phyloP scores from a whole-genome alignment of 2,797 vertebrate species.

The Coendou prehensilis region DNA sequence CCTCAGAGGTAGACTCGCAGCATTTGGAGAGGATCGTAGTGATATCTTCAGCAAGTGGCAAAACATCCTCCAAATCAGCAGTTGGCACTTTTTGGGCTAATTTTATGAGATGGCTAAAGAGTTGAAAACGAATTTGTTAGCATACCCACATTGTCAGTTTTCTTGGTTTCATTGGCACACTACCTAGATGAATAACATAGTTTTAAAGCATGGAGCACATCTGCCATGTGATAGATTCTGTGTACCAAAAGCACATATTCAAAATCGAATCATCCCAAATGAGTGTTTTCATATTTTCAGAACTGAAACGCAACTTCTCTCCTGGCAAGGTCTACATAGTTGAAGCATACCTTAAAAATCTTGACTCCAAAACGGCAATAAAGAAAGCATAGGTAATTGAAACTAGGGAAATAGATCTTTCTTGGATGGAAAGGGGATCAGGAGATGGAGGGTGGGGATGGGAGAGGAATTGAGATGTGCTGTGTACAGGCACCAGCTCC shows the following conservation, averaged over 20 bases:
- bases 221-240: background rate
- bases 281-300: background rate
- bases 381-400: background rate
- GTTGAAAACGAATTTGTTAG: slow-evolving; percentile 62
- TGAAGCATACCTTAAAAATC: background rate
- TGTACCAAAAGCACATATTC: background rate
- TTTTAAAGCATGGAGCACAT: background rate
- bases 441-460: background rate
- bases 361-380: background rate
- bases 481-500: no score
- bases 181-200: background rate
- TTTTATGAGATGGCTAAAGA: slow-evolving; percentile 86
- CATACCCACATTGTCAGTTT: background rate
- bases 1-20: slow-evolving; percentile 85
- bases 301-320: background rate
- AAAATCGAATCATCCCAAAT: background rate
- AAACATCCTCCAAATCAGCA: slow-evolving; percentile 87
- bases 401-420: background rate
- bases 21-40: slow-evolving; percentile 88
- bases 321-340: background rate
- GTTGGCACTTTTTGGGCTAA: slow-evolving; percentile 87
- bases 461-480: background rate
- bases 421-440: background rate
- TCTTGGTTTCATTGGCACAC: background rate
- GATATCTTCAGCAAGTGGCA: slow-evolving; percentile 84